Evolutionary conservation across 2,113 vertebrate genomes (phyloP), one percentile per base, ranked within the genome.

Genomic region (Labrus mixtus): DNA sequence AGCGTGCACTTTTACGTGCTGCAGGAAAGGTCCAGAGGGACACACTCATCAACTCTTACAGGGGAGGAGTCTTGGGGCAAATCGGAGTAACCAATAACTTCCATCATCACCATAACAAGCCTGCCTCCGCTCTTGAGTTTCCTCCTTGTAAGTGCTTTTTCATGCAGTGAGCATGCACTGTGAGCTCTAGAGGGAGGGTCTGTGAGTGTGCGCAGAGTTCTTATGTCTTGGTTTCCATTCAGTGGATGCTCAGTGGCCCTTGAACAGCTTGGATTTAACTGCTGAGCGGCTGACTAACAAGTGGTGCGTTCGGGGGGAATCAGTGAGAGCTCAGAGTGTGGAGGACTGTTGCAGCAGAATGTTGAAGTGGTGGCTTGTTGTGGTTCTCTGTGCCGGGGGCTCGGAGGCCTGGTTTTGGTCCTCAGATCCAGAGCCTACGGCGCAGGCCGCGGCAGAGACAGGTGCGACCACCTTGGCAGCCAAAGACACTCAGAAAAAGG

Each of bases 21-120:
- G 48, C 33, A 65, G 67, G 56, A 17, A 20, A 41, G 25, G 67
- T 86, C 79, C 79, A n/a, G 0, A 43, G 81, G 76, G 85, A 82
- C 33, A 22, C 51, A 70, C 73, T 84, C 55, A 37, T 76, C 71
- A 33, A 37, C 68, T 77, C 41, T 9, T 10, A 3, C 53, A 48
- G 50, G 61, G 90, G 91, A 87, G 87, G 91, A 83, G 88, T 73
- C 13, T 75, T 72, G 45, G 68, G 71, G 73, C 62, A 80, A 74
- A 64, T 84, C 39, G 33, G 61, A 84, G 71, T 50, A 83, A 76
- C 88, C 78, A 81, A 66, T 81, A 71, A 60, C 69, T 71, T 79
- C 68, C 69, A 68, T 76, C 78, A 61, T 53, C 76, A 43, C 13
- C 23, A 56, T 4, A 62, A 43, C 45, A 50, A 58, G 82, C 77